These are phyloP conservation scores for Magallana nippona DNA, from an alignment of 2,888 invertebrate genomes.

Conservation along the genomic window DNA sequence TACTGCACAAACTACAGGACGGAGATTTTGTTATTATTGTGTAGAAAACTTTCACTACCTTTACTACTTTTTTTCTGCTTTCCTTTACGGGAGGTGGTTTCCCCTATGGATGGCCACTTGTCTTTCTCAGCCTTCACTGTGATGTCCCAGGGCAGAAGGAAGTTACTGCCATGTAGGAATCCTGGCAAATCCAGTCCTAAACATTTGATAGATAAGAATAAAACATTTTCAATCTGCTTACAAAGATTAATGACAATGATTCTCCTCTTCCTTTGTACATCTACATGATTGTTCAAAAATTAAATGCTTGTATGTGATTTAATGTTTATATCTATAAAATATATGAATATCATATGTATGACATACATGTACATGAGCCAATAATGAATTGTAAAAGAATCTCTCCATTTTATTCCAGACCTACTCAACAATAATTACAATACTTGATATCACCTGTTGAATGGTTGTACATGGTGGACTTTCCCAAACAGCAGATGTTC, in stretches of 20 bases:
- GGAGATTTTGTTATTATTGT: too few relatives aligned
- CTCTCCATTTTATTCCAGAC: too few relatives aligned
- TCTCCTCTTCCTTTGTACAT: too few relatives aligned
- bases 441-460: constrained; percentile 71
- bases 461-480: constrained; percentile 94
- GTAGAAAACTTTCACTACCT: constrained; percentile 29
- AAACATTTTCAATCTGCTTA: not conserved
- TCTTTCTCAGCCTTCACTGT: constrained; percentile 82
- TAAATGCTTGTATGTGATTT: too few relatives aligned
- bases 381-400: too few relatives aligned
- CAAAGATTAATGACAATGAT: too few relatives aligned
- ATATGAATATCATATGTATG: too few relatives aligned
- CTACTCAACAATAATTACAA: constrained; percentile 17
- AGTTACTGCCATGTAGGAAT: constrained; percentile 93
- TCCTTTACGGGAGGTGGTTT: constrained; percentile 75
- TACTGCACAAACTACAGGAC: too few relatives aligned
- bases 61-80: constrained; percentile 72
- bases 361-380: too few relatives aligned
- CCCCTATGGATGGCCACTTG: constrained; percentile 79
- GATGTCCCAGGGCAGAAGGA: constrained; percentile 96
- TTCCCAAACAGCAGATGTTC: constrained; percentile 93
- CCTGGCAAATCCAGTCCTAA: constrained; percentile 89
- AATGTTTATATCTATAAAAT: too few relatives aligned
- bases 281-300: too few relatives aligned
- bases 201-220: not conserved